phyloP scores from a whole-genome alignment of 2,113 vertebrate genomes.

The Gobius niger region DNA sequence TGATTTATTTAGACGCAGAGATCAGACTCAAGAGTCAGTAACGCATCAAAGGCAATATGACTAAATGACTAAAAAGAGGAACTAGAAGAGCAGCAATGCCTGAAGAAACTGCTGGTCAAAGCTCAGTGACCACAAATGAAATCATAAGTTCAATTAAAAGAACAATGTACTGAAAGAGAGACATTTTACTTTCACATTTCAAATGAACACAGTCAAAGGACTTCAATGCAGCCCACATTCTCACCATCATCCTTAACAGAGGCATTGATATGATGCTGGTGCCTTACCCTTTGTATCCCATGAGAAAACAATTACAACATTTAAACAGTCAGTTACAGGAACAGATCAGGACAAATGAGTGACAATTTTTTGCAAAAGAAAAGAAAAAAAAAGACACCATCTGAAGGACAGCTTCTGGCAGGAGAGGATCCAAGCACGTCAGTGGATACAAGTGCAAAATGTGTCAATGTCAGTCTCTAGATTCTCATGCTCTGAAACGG shows the following conservation, averaged over 20 bases:
- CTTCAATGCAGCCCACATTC: slow-evolving; percentile 63
- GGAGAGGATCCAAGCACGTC: slow-evolving; percentile 53
- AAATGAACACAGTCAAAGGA: slow-evolving; percentile 41
- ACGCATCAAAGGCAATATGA: slow-evolving; percentile 65
- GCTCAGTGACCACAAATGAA: slow-evolving; percentile 52
- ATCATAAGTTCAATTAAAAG: slow-evolving; percentile 51
- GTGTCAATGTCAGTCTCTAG: slow-evolving; percentile 44
- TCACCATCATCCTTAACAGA: slow-evolving; percentile 43
- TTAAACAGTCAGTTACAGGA: slow-evolving; percentile 52
- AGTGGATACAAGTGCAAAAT: slow-evolving; percentile 64
- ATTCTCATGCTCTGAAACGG: slow-evolving; percentile 54
- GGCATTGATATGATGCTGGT: slow-evolving; percentile 64
- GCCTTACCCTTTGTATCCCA: slow-evolving; percentile 61
- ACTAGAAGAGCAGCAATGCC: slow-evolving; percentile 61
- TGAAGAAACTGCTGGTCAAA: slow-evolving; percentile 49
- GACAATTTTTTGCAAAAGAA: slow-evolving; percentile 26
- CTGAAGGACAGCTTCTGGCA: slow-evolving; percentile 49
- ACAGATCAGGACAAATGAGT: slow-evolving; percentile 44
- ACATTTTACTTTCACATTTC: slow-evolving; percentile 73
- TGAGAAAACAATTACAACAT: slow-evolving; percentile 43
- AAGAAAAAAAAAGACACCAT: slow-evolving; percentile 25
- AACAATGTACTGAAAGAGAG: slow-evolving; percentile 46
- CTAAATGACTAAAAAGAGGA: slow-evolving; percentile 52
- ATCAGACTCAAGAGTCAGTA: slow-evolving; percentile 52
- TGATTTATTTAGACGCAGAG: slow-evolving; percentile 60